Evolutionary conservation across 2,797 vertebrate genomes (phyloP), one percentile per base, ranked within the genome.

Genomic region (Ciconia nigra): DNA sequence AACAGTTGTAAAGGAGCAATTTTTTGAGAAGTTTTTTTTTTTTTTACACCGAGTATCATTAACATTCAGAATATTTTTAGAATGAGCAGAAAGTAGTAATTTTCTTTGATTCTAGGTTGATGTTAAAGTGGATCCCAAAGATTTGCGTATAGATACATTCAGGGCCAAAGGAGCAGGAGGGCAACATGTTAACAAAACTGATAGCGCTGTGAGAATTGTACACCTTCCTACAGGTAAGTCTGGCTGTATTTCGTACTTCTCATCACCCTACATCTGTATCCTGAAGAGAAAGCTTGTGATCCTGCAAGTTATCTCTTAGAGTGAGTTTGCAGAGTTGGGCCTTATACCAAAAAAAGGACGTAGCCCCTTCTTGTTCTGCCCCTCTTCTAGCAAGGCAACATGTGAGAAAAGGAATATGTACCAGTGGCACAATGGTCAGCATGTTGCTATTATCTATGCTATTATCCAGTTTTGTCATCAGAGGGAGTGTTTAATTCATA

Each of bases 181-280:
- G 2, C 99, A 99, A 88, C 99, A 99, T 0, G 99, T 99, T 57
- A 99, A 99, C 95, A 99, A 98, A 10, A 99, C 99, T 2, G 99
- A 99, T 90, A 99, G 99, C 2, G 99, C 99, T 1, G 99, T 99
- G 63, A 98, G 99, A 54, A 89, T 99, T 16, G 99, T 99, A 42
- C 99, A 99, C 59, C 96, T 99, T 69, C 99, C 99, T 51, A 99
- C 99, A 25, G 99, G 99, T 99, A 78, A 93, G 95, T 72, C 61
- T 72, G n/a, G 28, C 73, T 71, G 8, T 33, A 4, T 51, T 87
- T 62, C 0, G 0, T 67, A 7, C 28, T 86, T 73, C 15, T 84
- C 13, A 15, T 49, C 11, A 14, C 61, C n/a, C 15, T 21, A 11
- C 37, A 13, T 52, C 26, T 59, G 8, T 44, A 15, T 55, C 33